phyloP scores from a whole-genome alignment of 2,797 vertebrate species.

The Chaetodon trifasciatus region DNA sequence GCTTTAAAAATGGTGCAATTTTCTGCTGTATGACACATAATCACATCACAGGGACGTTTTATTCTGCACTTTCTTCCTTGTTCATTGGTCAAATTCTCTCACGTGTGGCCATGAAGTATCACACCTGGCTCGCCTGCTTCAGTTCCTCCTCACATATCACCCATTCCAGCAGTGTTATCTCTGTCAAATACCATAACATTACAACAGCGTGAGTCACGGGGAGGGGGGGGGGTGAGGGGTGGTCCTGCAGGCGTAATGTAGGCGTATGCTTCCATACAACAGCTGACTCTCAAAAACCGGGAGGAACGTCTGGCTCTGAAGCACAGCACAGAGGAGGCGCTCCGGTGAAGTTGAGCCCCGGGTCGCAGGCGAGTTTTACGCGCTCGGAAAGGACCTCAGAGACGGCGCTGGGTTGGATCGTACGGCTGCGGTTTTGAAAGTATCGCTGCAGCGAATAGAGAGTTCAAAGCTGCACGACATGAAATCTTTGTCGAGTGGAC shows the following conservation, averaged over 20 bases:
- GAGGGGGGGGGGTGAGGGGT: slow-evolving; percentile 26
- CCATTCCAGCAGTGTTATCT: not conserved
- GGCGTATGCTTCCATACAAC: slow-evolving; percentile 48
- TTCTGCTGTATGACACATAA: not conserved
- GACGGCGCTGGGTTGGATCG: slow-evolving; percentile 8
- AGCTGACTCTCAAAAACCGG: slow-evolving; percentile 52
- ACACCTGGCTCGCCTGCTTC: slow-evolving; percentile 33
- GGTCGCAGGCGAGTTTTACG: slow-evolving; percentile 34
- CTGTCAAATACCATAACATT: slow-evolving; percentile 40
- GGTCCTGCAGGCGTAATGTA: slow-evolving; percentile 44
- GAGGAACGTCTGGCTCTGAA: slow-evolving; percentile 5
- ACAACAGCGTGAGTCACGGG: slow-evolving; percentile 42
- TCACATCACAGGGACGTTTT: not conserved
- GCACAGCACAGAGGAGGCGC: slow-evolving; percentile 47
- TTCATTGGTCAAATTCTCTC: not conserved
- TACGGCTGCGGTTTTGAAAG: not conserved
- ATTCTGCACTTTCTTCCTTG: not conserved
- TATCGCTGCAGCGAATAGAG: not conserved
- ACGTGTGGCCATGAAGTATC: not conserved
- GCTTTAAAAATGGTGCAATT: not conserved
- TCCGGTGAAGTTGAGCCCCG: slow-evolving; percentile 41
- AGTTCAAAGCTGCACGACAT: slow-evolving; percentile 32
- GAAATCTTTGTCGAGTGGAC: slow-evolving; percentile 39
- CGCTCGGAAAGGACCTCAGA: slow-evolving; percentile 11
- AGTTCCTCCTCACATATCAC: not conserved